Conservation (phyloP, 1,140 invertebrate genomes). For the Drosophila burlai region DNA sequence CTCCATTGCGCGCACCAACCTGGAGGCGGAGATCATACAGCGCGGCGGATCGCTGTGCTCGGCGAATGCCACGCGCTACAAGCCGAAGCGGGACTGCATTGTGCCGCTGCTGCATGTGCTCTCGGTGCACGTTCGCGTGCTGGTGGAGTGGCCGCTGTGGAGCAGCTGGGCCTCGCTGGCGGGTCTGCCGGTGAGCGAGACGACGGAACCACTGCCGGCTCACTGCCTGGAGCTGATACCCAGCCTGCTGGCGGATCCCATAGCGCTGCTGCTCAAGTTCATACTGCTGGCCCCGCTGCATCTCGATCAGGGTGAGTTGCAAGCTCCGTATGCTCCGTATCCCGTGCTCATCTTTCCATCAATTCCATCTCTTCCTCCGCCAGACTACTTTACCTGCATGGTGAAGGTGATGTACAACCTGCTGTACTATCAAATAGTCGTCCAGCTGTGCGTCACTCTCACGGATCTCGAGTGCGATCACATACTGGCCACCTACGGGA, state of each 20-base stretch:
- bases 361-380: not conserved
- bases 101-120: slow-evolving; percentile 95
- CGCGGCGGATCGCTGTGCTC: slow-evolving; percentile 91
- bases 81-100: slow-evolving; percentile 94
- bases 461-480: slow-evolving; percentile 86
- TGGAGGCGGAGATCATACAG: slow-evolving; percentile 96
- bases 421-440: slow-evolving; percentile 94
- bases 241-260: slow-evolving; percentile 92
- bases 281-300: slow-evolving; percentile 93
- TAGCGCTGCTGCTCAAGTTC: slow-evolving; percentile 94
- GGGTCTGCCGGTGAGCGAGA: slow-evolving; percentile 85
- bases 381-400: slow-evolving; percentile 94
- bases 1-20: slow-evolving; percentile 96
- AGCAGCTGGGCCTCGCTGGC: slow-evolving; percentile 88
- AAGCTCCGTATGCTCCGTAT: too few relatives aligned
- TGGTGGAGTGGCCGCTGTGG: slow-evolving; percentile 89
- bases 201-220: slow-evolving; percentile 70
- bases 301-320: slow-evolving; percentile 94
- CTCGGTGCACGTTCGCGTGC: slow-evolving; percentile 92
- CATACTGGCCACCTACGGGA: slow-evolving; percentile 66
- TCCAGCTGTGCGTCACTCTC: slow-evolving; percentile 88
- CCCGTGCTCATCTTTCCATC: not conserved
- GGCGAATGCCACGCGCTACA: slow-evolving; percentile 87
- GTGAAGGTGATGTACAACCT: slow-evolving; percentile 95
- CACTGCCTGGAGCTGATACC: slow-evolving; percentile 83